Conservation (phyloP, 2,888 invertebrate genomes). For the Mongoloraphidia duomilia region DNA sequence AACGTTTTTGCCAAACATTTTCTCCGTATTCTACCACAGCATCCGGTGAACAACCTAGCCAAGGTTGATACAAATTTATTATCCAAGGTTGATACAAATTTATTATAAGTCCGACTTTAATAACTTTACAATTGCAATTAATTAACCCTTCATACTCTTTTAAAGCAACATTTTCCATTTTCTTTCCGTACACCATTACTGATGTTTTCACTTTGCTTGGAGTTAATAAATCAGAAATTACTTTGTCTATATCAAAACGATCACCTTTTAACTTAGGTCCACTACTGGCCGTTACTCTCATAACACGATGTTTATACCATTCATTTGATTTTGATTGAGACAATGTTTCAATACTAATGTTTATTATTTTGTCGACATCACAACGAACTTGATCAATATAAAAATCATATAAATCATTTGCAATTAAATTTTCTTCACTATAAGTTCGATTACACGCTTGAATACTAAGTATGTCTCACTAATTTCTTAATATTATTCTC, state of each 20-base stretch:
- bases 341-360: constrained; percentile 9
- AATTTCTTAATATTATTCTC: constrained; percentile 7
- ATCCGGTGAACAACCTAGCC: constrained; percentile 14
- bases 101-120: constrained; percentile 14
- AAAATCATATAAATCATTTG: constrained; percentile 7
- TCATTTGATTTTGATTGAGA: constrained; percentile 7
- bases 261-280: constrained; percentile 11
- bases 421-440: constrained; percentile 2
- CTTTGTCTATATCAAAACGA: constrained; percentile 12
- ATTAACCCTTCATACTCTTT: constrained; percentile 11
- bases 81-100: constrained; percentile 12
- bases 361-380: constrained; percentile 5
- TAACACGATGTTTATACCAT: constrained; percentile 7
- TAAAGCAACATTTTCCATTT: constrained; percentile 10
- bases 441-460: constrained; percentile 2
- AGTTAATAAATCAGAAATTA: constrained; percentile 8
- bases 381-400: constrained; percentile 8
- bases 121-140: constrained; percentile 7
- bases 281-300: constrained; percentile 12
- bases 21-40: constrained; percentile 10
- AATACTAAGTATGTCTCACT: constrained; percentile 6
- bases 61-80: too few relatives aligned
- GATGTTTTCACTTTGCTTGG: constrained; percentile 7
- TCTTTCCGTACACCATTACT: constrained; percentile 12
- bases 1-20: constrained; percentile 13